Conservation (phyloP, 2,888 invertebrate genomes). For the Scaptomyza caliginosa region DNA sequence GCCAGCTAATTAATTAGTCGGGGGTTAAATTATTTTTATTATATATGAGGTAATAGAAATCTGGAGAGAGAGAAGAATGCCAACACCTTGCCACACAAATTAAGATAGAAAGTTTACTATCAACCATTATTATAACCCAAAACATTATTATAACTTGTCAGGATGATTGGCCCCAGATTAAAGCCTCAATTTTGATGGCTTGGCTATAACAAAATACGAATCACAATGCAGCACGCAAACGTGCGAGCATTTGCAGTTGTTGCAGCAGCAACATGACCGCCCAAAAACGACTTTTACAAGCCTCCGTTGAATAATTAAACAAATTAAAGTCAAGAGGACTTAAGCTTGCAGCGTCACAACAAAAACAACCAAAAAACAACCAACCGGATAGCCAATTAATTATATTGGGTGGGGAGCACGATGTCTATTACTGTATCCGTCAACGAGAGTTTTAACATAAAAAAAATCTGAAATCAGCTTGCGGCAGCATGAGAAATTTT, state of each 20-base stretch:
- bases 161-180: slow-evolving; percentile 51
- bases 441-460: slow-evolving; percentile 14
- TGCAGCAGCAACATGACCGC: slow-evolving; percentile 14
- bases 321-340: slow-evolving; percentile 45
- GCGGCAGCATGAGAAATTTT: slow-evolving; percentile 29
- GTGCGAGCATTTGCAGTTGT: slow-evolving; percentile 41
- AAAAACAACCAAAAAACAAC: neutral
- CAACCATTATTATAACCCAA: slow-evolving; percentile 33
- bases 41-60: slow-evolving; percentile 46
- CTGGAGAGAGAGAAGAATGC: neutral
- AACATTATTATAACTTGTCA: slow-evolving; percentile 49
- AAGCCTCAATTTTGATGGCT: slow-evolving; percentile 35
- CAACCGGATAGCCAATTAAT: slow-evolving; percentile 53
- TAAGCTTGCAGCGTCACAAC: slow-evolving; percentile 11
- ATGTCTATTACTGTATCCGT: slow-evolving; percentile 49
- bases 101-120: slow-evolving; percentile 58
- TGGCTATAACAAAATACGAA: slow-evolving; percentile 41
- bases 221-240: slow-evolving; percentile 45
- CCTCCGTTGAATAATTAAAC: slow-evolving; percentile 52
- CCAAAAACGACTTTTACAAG: slow-evolving; percentile 63
- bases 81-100: neutral
- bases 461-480: slow-evolving; percentile 11
- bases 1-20: slow-evolving; percentile 38
- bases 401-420: slow-evolving; percentile 23
- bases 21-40: slow-evolving; percentile 6